A percentile compares a stretch with the other conserved stretches of the same genome.
phyloP scores from a whole-genome alignment of 1,140 invertebrate genomes.

The Rhagoletis pomonella region DNA sequence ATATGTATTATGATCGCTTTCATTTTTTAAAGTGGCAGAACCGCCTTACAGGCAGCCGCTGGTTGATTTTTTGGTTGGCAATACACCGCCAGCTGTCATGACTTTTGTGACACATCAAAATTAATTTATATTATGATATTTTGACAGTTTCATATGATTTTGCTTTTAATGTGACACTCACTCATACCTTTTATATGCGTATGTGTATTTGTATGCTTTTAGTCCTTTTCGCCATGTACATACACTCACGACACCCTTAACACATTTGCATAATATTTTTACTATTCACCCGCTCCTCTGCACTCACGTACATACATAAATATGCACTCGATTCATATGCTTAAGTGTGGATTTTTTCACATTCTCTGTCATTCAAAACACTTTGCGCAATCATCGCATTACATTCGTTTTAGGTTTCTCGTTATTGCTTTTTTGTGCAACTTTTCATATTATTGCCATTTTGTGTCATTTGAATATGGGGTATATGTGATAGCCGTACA shows the following conservation, averaged over 20 bases:
- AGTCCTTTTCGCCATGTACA: not conserved
- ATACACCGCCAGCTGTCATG: conserved; percentile 47
- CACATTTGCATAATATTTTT: conserved; percentile 23
- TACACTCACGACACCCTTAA: conserved; percentile 18
- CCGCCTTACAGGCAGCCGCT: not conserved
- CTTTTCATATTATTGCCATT: conserved; percentile 34
- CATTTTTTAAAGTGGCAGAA: not conserved
- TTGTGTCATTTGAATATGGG: conserved; percentile 36
- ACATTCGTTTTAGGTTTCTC: not conserved
- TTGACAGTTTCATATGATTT: conserved; percentile 54
- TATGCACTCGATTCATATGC: too few relatives aligned
- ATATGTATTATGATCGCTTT: not conserved
- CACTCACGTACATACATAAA: not conserved
- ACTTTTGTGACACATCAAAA: conserved; percentile 52
- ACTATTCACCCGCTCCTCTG: not conserved
- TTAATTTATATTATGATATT: conserved; percentile 54
- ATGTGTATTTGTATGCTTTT: not conserved
- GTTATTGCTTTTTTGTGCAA: not conserved
- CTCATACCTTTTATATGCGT: not conserved
- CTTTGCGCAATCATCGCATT: conserved; percentile 47
- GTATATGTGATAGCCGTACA: not conserved
- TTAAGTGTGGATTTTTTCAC: not conserved
- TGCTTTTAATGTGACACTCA: not conserved
- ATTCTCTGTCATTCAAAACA: conserved; percentile 41
- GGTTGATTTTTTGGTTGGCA: not conserved